phyloP scores from a whole-genome alignment of 2,113 vertebrate species.

The Ochotona curzoniae region DNA sequence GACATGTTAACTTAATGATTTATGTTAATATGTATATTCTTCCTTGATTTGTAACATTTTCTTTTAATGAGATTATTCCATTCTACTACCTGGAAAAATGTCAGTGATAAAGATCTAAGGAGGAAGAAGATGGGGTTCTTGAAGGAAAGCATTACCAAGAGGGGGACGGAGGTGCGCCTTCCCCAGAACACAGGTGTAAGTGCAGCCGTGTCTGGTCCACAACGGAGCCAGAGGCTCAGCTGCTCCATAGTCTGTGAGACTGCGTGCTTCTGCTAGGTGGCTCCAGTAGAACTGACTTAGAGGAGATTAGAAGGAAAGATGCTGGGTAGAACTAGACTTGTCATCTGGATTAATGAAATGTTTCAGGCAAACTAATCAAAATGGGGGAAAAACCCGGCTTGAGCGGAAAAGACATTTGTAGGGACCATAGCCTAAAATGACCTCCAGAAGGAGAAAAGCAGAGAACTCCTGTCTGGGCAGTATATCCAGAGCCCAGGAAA shows the following conservation, averaged over 20 bases:
- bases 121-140: not conserved
- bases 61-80: constrained; percentile 26
- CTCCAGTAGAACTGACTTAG: not conserved
- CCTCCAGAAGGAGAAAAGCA: not conserved
- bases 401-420: not conserved
- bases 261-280: not conserved
- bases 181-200: not conserved
- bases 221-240: not conserved
- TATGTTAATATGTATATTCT: not conserved
- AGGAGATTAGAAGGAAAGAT: not conserved
- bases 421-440: not conserved
- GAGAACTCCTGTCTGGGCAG: not conserved
- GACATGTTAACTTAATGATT: not conserved
- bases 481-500: not conserved
- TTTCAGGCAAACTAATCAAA: constrained; percentile 10
- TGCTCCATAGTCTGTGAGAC: not conserved
- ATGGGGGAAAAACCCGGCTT: not conserved
- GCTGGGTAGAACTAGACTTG: not conserved
- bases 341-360: not conserved
- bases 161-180: not conserved
- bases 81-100: not conserved
- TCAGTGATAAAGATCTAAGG: not conserved
- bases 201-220: not conserved
- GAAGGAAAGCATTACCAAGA: not conserved
- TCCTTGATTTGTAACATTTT: not conserved